Conservation (phyloP, 2,888 invertebrate genomes). For the Agrochola litura region DNA sequence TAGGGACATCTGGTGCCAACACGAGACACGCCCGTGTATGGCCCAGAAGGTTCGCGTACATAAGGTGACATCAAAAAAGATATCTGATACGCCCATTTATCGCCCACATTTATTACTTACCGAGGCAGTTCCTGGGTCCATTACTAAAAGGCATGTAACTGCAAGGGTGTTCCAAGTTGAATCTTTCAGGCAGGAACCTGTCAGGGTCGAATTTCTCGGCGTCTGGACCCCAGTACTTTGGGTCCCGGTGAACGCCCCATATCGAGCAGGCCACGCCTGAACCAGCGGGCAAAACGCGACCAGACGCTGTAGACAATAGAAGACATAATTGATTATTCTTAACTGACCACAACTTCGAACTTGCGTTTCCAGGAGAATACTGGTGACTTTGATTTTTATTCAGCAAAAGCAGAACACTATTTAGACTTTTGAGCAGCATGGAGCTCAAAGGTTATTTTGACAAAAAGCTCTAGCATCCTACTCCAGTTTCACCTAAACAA, state of each 20-base stretch:
- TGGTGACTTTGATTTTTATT: neutral
- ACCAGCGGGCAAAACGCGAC: constrained; percentile 84
- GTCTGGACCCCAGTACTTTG: constrained; percentile 91
- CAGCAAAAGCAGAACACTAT: neutral
- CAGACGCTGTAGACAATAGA: constrained; percentile 76
- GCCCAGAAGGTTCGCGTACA: too few species aligned
- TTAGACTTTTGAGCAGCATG: too few species aligned
- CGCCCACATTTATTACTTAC: constrained; percentile 72
- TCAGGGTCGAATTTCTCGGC: constrained; percentile 92
- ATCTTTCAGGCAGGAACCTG: constrained; percentile 90
- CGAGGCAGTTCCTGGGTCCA: constrained; percentile 89
- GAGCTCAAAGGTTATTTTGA: too few species aligned
- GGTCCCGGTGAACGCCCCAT: constrained; percentile 89
- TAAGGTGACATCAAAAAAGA: too few species aligned
- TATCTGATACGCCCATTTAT: neutral
- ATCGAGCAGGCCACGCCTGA: constrained; percentile 86
- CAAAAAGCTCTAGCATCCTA: too few species aligned
- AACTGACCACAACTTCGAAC: neutral
- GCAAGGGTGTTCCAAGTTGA: constrained; percentile 81
- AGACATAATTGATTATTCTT: neutral
- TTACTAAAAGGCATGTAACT: constrained; percentile 89
- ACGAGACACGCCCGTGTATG: neutral
- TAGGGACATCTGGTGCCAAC: neutral
- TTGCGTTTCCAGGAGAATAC: neutral
- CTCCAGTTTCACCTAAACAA: neutral